Base-by-base conservation (phyloP, 2,888 invertebrate genomes). In the Pecten maximus region DNA sequence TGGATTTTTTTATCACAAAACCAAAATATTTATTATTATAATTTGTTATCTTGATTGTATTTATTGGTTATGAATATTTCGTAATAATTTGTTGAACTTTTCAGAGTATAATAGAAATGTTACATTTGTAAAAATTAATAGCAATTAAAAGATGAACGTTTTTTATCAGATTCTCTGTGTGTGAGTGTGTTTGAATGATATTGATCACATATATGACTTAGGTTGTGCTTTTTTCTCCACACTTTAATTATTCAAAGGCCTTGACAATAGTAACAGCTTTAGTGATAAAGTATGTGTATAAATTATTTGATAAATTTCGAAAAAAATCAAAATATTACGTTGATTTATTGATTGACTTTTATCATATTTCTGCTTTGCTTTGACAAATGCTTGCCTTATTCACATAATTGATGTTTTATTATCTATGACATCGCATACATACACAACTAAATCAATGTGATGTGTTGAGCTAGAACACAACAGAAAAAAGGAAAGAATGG, bases 21-120 rank as follows among this genome's bases (percentile, higher is more conserved):
- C 74, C 74, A 74, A 74, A 74, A 74, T 74, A 74, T 10, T 28
- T 35, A 8, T 35, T 35, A 8, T 35, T 2, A 74, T 28, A 74
- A 28, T 74, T 74, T 74, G 74, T 74, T 74, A 28, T 74, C 74
- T 35, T 35, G 3, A 10, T 74, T 74, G 28, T 35, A 74, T 74
- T 74, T 74, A 35, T 35, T 74, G 35, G 12, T 35, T 74, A 74
- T 74, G 54, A 54, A 19, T 54, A n/a, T 54, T 54, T 54, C 19
- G 23, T 54, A n/a, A 54, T 74, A 74, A 10, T 74, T 74, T 74
- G 74, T 74, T 74, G n/a, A 19, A 28, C 12, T 74, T 6, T 74
- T 74, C 74, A 74, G 74, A 74, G 74, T 74, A 74, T 74, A 74
- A 28, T 74, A 74, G 28, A 74, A 54, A 28, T 74, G 28, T 74